Percentiles rank a stretch among this genome's conserved stretches.
phyloP scores from a whole-genome alignment of 1,140 invertebrate genomes.

The Bicyclus anynana region DNA sequence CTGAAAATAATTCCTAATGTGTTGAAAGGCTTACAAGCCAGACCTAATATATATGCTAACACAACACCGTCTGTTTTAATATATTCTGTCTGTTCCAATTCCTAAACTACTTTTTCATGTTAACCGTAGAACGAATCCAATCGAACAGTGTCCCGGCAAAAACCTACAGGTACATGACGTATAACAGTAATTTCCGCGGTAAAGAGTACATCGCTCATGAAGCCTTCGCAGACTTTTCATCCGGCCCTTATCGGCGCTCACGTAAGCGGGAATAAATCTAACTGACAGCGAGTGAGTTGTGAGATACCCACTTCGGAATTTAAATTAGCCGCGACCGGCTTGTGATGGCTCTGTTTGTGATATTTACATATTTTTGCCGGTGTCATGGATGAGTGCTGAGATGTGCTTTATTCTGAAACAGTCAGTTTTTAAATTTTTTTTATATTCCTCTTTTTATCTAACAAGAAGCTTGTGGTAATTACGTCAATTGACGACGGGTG shows the following conservation, averaged over 20 bases:
- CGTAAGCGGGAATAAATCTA: constrained; percentile 34
- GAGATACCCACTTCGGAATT: constrained; percentile 27
- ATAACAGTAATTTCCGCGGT: constrained; percentile 26
- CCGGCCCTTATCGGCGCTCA: constrained; percentile 28
- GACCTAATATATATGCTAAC: no score
- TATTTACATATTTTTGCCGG: neutral
- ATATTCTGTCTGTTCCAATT: no score
- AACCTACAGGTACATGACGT: constrained; percentile 8
- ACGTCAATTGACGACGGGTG: no score
- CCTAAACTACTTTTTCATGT: no score
- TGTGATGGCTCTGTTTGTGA: neutral
- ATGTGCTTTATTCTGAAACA: no score
- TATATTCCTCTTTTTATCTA: no score
- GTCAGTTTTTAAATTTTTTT: no score
- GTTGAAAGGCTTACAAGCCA: no score
- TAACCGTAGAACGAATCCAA: no score
- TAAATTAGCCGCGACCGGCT: constrained; percentile 18
- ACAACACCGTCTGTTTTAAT: no score
- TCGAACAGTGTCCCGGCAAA: neutral
- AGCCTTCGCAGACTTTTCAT: constrained; percentile 35
- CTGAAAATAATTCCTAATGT: no score
- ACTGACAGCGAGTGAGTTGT: constrained; percentile 28
- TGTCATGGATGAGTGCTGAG: neutral
- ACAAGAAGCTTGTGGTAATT: no score
- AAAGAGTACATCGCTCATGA: constrained; percentile 33